Percentiles rank a stretch among this genome's conserved stretches.
Conservation (phyloP, 2,888 invertebrate genomes). For the Melikaiella ostensackeni region DNA sequence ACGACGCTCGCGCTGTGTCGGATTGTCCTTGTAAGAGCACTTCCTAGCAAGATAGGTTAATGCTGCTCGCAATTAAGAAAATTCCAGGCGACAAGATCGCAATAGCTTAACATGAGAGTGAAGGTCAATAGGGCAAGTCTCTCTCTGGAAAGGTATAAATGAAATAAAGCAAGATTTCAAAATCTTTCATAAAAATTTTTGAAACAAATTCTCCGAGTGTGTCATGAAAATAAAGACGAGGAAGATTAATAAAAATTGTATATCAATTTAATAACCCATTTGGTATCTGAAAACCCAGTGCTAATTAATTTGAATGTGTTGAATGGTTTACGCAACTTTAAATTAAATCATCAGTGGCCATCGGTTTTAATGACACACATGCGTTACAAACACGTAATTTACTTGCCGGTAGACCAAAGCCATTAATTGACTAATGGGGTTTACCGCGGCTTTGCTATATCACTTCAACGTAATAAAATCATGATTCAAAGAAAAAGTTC, state of each 20-base stretch:
- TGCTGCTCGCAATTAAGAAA: slow-evolving; percentile 41
- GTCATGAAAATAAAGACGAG: neutral
- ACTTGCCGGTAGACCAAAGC: neutral
- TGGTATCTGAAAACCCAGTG: neutral
- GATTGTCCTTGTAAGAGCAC: slow-evolving; percentile 45
- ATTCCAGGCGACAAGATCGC: slow-evolving; percentile 43
- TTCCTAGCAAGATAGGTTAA: slow-evolving; percentile 34
- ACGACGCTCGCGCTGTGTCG: slow-evolving; percentile 32
- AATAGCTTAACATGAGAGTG: slow-evolving; percentile 11
- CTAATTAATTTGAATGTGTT: neutral
- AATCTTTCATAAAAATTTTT: neutral
- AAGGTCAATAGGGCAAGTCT: slow-evolving; percentile 37
- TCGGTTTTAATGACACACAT: neutral
- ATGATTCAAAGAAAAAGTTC: neutral
- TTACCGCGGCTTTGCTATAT: neutral
- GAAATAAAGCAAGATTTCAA: neutral
- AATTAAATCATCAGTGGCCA: neutral
- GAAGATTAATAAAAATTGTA: neutral
- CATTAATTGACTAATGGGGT: neutral
- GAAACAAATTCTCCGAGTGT: neutral
- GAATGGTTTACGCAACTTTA: neutral
- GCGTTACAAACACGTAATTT: neutral
- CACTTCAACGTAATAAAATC: neutral
- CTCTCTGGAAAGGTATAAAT: neutral
- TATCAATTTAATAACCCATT: neutral